These are phyloP conservation scores for Drosophila affinis DNA, from an alignment of 2,888 invertebrate species.

Conservation along the genomic window DNA sequence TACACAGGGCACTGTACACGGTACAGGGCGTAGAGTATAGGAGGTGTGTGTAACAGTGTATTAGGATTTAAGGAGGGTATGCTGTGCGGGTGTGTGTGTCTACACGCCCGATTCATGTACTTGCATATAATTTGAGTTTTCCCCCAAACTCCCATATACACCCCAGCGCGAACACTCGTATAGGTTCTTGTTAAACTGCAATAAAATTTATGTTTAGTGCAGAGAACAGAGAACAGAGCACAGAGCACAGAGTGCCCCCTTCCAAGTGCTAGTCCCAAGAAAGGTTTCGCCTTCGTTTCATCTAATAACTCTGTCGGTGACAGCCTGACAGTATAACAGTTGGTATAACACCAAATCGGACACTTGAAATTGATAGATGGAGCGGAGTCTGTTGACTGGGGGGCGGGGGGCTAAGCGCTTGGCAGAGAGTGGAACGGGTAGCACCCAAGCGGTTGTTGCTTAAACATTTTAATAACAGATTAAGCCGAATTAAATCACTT, in stretches of 20 bases:
- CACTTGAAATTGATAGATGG: conserved; percentile 1
- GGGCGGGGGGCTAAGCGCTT: not conserved
- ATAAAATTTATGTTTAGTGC: conserved; percentile 37
- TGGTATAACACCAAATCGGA: conserved; percentile 13
- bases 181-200: conserved; percentile 32
- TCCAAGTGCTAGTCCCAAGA: too few species aligned
- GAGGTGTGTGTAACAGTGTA: not conserved
- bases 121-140: conserved; percentile 46
- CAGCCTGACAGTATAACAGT: conserved; percentile 15
- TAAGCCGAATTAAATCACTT: not conserved
- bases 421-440: not conserved
- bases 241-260: not conserved
- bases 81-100: not conserved
- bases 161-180: not conserved
- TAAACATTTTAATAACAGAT: not conserved
- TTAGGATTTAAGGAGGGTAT: not conserved
- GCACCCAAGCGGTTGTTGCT: not conserved
- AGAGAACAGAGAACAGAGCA: conserved; percentile 11
- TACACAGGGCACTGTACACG: not conserved
- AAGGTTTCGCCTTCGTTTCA: not conserved
- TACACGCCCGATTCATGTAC: conserved; percentile 39
- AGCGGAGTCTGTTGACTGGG: too few species aligned
- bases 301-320: conserved; percentile 5
- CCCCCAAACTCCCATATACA: conserved; percentile 3
- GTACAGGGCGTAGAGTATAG: not conserved